A percentile compares a stretch with the other conserved stretches of the same genome.
These are phyloP conservation scores for Anagyrus pseudococci DNA, from an alignment of 2,888 invertebrate species.

Conservation along the genomic window DNA sequence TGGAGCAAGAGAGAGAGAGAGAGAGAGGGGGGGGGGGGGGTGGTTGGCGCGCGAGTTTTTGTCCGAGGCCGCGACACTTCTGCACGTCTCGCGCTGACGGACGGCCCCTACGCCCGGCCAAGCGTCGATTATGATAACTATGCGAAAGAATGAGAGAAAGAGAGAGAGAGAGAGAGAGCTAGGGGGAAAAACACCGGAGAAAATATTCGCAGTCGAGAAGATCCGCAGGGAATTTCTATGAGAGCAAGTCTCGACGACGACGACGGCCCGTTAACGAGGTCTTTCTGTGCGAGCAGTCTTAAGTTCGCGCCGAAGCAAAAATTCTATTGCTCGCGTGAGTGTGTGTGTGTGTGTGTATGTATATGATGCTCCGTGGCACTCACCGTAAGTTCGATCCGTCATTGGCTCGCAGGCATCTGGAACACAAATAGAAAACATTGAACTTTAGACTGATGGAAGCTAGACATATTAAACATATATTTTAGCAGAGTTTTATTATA, in stretches of 20 bases:
- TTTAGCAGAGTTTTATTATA: not conserved
- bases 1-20: no score
- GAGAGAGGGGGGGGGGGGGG: no score
- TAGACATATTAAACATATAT: no score
- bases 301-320: not conserved
- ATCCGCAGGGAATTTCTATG: conserved; percentile 29
- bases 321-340: not conserved
- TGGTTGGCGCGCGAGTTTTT: conserved; percentile 53
- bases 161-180: not conserved
- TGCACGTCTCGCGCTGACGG: conserved; percentile 32
- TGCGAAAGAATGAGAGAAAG: not conserved
- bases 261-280: conserved; percentile 28
- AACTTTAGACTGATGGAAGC: conserved; percentile 1
- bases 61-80: conserved; percentile 39
- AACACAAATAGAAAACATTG: conserved; percentile 46
- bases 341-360: not conserved
- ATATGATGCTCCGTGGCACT: no score
- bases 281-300: not conserved
- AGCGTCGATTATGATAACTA: conserved; percentile 37
- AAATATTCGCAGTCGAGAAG: conserved; percentile 1
- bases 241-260: not conserved
- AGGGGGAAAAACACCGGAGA: not conserved
- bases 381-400: conserved; percentile 59
- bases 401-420: conserved; percentile 58
- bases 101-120: conserved; percentile 12